Evolutionary conservation across 2,113 vertebrate species (phyloP), one percentile per base, ranked within the genome.

Genomic region (Poeciliopsis turrubarensis): DNA sequence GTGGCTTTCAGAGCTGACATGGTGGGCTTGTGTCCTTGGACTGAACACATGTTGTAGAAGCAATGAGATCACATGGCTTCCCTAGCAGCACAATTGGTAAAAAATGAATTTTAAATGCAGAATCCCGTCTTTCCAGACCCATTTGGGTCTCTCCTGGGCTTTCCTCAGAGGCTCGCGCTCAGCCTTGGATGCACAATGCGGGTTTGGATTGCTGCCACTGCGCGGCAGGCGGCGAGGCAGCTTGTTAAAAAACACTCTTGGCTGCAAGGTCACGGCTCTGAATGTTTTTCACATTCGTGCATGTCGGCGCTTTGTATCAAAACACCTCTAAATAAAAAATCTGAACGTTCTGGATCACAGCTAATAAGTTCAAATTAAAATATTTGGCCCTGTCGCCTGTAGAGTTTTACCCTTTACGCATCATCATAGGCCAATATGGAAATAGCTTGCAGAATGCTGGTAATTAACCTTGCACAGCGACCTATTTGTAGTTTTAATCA

Each of bases 231-330:
- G 75, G 78, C n/a, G 63, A 83, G 67, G 83, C 66, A 32, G 65
- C 81, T 89, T 12, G 79, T 89, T 89, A 88, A 85, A 86, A 88
- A 75, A 0, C 73, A 64, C 64, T 78, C 69, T 80, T 51, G 7
- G 70, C 79, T 87, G 77, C 82, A 86, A 86, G 83, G 81, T 90
- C 85, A 84, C 60, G 66, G 60, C 82, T 78, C 78, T 70, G 81
- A 75, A 70, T 25, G 51, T 81, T 85, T 75, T 37, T 67, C 65
- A 83, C 74, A 75, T 78, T 69, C 63, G 63, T 41, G 66, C 51
- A 61, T 70, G 32, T 77, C 67, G 63, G 6, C 63, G 39, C 67
- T 81, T 41, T 15, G 37, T 68, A 81, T 60, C 77, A 75, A 63
- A 65, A 65, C 51, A 34, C 32, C 15, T 5, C 15, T 68, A 75